These are phyloP conservation scores for Tarsius wallacei DNA, from an alignment of 2,797 vertebrate species.

Conservation along the genomic window DNA sequence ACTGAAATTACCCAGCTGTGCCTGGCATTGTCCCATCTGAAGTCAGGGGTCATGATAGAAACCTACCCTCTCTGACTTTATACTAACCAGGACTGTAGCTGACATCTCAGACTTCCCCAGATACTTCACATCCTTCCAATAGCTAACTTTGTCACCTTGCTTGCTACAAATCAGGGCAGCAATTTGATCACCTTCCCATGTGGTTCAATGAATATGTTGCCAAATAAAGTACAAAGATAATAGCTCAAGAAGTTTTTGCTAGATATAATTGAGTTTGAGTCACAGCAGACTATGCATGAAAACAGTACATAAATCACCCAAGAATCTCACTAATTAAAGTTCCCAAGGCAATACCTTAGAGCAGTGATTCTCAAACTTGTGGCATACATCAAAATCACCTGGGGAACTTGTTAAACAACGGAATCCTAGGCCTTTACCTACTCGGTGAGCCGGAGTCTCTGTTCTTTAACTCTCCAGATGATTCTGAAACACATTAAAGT, in stretches of 20 bases:
- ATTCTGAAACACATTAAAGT: neutral
- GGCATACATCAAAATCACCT: neutral
- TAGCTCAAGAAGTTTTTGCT: constrained; percentile 45
- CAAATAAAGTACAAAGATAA: constrained; percentile 5
- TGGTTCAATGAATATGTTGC: neutral
- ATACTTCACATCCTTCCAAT: rapidly evolving
- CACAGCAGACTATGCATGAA: neutral
- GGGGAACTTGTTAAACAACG: neutral
- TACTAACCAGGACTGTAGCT: neutral
- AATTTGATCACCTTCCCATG: neutral
- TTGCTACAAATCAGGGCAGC: neutral
- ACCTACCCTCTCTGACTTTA: neutral
- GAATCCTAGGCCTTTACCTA: neutral
- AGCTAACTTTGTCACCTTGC: neutral
- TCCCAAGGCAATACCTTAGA: neutral
- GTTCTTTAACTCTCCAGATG: neutral
- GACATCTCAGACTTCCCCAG: neutral
- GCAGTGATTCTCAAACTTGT: neutral
- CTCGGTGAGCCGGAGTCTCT: neutral
- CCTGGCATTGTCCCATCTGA: neutral
- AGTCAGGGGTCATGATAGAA: neutral
- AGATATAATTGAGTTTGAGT: neutral
- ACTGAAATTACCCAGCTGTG: neutral
- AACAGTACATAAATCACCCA: neutral
- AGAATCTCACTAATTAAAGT: neutral